Conservation (phyloP, 2,888 invertebrate genomes). For the Rapana venosa region DNA sequence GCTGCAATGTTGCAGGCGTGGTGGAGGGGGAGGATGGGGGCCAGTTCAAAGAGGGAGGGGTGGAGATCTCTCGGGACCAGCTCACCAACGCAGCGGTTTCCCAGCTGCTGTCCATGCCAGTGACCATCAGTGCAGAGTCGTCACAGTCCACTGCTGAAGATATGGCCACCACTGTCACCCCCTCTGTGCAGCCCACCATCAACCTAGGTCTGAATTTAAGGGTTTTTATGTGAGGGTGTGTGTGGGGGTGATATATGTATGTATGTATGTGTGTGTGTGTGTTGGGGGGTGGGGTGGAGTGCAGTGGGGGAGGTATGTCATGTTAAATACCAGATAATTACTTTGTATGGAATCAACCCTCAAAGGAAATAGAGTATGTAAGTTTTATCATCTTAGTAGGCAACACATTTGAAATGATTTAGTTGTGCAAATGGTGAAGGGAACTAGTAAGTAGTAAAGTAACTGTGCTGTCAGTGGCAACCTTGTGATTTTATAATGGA, state of each 20-base stretch:
- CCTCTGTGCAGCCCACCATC: constrained; percentile 17
- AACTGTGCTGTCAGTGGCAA: too few species aligned
- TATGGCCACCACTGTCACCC: background rate
- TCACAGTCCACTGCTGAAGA: background rate
- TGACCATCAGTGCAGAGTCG: constrained; percentile 17
- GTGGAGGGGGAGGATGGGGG: background rate
- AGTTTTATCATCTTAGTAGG: too few species aligned
- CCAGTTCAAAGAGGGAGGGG: constrained; percentile 36
- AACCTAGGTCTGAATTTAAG: constrained; percentile 2
- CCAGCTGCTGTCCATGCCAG: constrained; percentile 33
- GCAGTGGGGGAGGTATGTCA: too few species aligned
- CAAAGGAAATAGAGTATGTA: too few species aligned
- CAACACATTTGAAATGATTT: too few species aligned
- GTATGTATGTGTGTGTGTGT: too few species aligned
- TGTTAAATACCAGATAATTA: too few species aligned
- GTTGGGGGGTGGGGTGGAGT: too few species aligned
- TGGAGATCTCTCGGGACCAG: constrained; percentile 25
- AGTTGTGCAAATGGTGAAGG: too few species aligned
- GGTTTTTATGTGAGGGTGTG: background rate
- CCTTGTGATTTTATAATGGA: too few species aligned
- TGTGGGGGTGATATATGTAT: background rate
- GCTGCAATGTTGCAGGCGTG: background rate
- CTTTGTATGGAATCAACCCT: too few species aligned
- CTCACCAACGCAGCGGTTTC: constrained; percentile 29
- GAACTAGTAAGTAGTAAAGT: too few species aligned